A percentile compares a stretch with the other conserved stretches of the same genome.
Evolutionary conservation across 2,113 vertebrate genomes (phyloP).

Genomic region (Plecturocebus donacophilus): DNA sequence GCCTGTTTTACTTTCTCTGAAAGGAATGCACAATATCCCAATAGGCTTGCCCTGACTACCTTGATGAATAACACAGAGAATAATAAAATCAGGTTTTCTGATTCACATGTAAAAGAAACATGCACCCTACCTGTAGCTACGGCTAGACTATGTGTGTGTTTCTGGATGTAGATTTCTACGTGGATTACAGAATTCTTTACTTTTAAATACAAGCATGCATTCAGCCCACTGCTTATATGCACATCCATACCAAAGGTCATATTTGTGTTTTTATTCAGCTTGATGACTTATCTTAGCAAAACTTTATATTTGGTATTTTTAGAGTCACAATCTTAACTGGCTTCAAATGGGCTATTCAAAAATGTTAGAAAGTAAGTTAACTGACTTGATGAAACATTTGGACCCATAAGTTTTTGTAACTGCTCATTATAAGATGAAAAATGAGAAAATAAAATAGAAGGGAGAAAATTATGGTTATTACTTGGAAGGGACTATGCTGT

Average conservation of each 20-base stretch:
- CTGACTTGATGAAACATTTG: background rate
- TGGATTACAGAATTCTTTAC: background rate
- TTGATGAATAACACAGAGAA: background rate
- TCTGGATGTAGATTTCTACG: background rate
- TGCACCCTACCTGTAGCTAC: accelerated
- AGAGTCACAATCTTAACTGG: background rate
- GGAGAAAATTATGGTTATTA: accelerated
- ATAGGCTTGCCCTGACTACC: background rate
- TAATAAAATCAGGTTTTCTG: background rate
- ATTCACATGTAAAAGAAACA: background rate
- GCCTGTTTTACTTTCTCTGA: background rate
- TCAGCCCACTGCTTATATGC: background rate
- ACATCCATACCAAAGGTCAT: background rate
- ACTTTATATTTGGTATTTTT: background rate
- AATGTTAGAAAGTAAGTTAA: background rate
- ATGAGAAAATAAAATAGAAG: background rate
- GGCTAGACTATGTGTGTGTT: background rate
- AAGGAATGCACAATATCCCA: background rate
- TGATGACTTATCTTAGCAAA: background rate
- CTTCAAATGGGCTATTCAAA: background rate
- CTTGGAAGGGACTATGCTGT: background rate
- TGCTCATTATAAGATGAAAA: background rate
- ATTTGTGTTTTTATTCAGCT: background rate
- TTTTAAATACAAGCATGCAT: background rate
- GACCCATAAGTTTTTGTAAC: background rate